phyloP scores from a whole-genome alignment of 2,888 invertebrate genomes.

The Ophion ventricosus region DNA sequence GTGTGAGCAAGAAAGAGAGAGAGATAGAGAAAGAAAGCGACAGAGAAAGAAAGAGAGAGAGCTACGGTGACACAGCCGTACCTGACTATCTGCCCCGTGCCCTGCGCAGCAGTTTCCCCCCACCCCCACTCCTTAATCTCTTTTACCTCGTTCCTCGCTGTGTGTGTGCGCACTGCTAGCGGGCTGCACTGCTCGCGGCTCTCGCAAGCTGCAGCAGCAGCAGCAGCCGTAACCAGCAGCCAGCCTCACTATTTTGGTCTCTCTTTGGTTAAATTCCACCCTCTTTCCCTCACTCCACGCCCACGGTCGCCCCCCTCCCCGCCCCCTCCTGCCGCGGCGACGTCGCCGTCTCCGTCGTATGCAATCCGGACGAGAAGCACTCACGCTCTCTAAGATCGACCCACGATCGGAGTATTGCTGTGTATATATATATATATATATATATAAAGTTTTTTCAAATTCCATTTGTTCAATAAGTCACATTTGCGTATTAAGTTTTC shows the following conservation, averaged over 20 bases:
- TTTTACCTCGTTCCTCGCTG: conserved; percentile 58
- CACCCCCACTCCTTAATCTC: conserved; percentile 36
- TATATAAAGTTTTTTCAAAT: conserved; percentile 27
- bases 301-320: conserved; percentile 16
- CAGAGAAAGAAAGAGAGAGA: conserved; percentile 44
- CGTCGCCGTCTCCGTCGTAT: conserved; percentile 43
- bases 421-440: conserved; percentile 35
- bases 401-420: conserved; percentile 53
- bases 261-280: conserved; percentile 69
- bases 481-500: conserved; percentile 6
- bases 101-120: conserved; percentile 54
- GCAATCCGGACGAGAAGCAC: conserved; percentile 61
- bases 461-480: conserved; percentile 28
- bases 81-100: conserved; percentile 68
- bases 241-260: conserved; percentile 69
- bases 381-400: conserved; percentile 61
- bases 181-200: conserved; percentile 58
- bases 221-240: conserved; percentile 55
- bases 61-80: conserved; percentile 65
- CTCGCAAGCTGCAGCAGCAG: conserved; percentile 61
- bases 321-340: conserved; percentile 28
- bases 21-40: conserved; percentile 46
- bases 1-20: conserved; percentile 53
- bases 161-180: conserved; percentile 31
- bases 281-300: conserved; percentile 45